These are phyloP conservation scores for Prionailurus bengalensis DNA, from an alignment of 2,113 vertebrate genomes.

Conservation along the genomic window DNA sequence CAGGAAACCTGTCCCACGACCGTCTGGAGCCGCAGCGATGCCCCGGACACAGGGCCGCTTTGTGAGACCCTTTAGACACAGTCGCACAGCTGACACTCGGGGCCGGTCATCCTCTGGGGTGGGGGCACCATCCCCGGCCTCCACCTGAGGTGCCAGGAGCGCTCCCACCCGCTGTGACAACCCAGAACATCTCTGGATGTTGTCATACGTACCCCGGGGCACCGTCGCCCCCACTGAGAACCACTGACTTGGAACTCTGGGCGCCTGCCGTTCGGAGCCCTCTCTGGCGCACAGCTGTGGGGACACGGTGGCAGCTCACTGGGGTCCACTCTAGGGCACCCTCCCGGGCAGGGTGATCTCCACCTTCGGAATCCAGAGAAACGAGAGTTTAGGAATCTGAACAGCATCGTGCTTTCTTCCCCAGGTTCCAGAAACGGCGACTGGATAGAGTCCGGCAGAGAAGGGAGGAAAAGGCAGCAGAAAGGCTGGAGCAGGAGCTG, in stretches of 20 bases:
- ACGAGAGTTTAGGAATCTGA: fast-evolving
- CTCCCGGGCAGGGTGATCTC: fast-evolving
- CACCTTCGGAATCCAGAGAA: not conserved
- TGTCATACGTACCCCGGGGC: too few relatives aligned
- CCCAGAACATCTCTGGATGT: not conserved
- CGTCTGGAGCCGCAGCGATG: too few relatives aligned
- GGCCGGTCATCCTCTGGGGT: fast-evolving
- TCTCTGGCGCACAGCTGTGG: not conserved
- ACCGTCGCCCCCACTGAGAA: not conserved
- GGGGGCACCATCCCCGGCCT: not conserved
- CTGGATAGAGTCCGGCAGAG: slow-evolving; percentile 88
- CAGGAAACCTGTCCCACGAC: not conserved
- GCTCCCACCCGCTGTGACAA: fast-evolving
- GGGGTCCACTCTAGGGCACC: too few relatives aligned
- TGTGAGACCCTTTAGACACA: not conserved
- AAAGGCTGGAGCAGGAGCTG: slow-evolving; percentile 89
- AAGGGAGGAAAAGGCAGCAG: slow-evolving; percentile 87
- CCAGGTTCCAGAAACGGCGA: slow-evolving; percentile 90
- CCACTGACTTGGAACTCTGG: not conserved
- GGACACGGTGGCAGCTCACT: not conserved
- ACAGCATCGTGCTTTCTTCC: not conserved
- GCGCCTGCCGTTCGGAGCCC: not conserved
- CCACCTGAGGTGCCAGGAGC: not conserved
- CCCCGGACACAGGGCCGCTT: not conserved
- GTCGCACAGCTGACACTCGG: fast-evolving